phyloP scores from a whole-genome alignment of 2,888 invertebrate species.

The Sminthurides aquaticus region DNA sequence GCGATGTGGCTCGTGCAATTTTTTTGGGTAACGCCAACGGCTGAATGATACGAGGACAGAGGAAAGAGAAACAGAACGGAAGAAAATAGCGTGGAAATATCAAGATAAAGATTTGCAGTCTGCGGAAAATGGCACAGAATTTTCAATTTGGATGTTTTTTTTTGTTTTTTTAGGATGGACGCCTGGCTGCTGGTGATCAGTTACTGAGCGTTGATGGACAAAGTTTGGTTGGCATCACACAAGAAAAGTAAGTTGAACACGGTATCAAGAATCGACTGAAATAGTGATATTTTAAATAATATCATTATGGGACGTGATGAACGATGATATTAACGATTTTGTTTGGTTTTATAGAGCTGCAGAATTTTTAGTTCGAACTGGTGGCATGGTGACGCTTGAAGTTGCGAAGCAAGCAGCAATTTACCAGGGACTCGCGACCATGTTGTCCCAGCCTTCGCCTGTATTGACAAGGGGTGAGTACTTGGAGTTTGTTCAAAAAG shows the following conservation, averaged over 20 bases:
- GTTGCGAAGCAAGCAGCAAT: slow-evolving; percentile 97
- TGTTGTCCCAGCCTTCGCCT: slow-evolving; percentile 80
- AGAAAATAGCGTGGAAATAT: no score
- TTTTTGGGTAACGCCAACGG: no score
- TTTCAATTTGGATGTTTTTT: no score
- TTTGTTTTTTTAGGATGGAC: slow-evolving; percentile 62
- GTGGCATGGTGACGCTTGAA: slow-evolving; percentile 85
- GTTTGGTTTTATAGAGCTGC: slow-evolving; percentile 72
- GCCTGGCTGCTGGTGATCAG: slow-evolving; percentile 94
- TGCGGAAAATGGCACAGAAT: no score
- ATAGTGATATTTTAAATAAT: no score
- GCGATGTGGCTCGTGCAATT: no score
- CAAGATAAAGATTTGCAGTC: no score
- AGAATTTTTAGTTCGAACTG: slow-evolving; percentile 87
- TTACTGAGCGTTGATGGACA: slow-evolving; percentile 93
- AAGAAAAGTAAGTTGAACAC: slow-evolving; percentile 55
- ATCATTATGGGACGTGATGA: neutral
- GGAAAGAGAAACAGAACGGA: no score
- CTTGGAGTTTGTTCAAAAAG: slow-evolving; percentile 8
- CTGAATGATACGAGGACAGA: no score
- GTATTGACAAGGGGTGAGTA: slow-evolving; percentile 63
- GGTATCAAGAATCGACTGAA: neutral
- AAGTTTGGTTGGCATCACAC: slow-evolving; percentile 71
- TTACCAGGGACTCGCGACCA: slow-evolving; percentile 86
- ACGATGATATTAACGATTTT: no score